A percentile compares a stretch with the other conserved stretches of the same genome.
phyloP scores from a whole-genome alignment of 2,888 invertebrate genomes.

The Nymphalis polychloros region DNA sequence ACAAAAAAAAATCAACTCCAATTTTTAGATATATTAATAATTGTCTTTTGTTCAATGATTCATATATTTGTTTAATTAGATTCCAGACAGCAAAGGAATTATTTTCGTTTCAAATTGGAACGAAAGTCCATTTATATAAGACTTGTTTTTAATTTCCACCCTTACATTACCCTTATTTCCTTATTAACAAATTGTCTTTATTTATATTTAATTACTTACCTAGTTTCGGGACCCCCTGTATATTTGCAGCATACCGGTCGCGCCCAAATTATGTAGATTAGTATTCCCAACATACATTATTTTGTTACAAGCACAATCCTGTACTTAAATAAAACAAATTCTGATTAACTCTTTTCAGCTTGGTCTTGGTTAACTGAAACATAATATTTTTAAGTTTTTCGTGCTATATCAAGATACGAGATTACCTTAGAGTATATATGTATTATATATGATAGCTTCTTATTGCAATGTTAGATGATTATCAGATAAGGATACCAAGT shows the following conservation, averaged over 20 bases:
- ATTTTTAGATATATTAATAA: neutral
- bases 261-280: slow-evolving; percentile 57
- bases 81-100: neutral
- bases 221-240: slow-evolving; percentile 39
- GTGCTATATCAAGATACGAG: slow-evolving; percentile 31
- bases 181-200: slow-evolving; percentile 8
- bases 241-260: slow-evolving; percentile 36
- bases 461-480: slow-evolving; percentile 27
- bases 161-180: slow-evolving; percentile 8
- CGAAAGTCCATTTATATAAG: neutral
- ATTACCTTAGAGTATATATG: slow-evolving; percentile 31
- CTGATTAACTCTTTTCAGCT: slow-evolving; percentile 83
- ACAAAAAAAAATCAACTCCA: too few species aligned
- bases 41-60: neutral
- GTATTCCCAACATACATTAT: slow-evolving; percentile 61
- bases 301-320: slow-evolving; percentile 72
- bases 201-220: slow-evolving; percentile 19
- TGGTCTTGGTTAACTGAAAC: slow-evolving; percentile 80
- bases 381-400: slow-evolving; percentile 56
- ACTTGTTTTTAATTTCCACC: neutral
- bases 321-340: slow-evolving; percentile 70
- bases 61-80: neutral
- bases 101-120: neutral
- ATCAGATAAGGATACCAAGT: slow-evolving; percentile 6
- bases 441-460: slow-evolving; percentile 29